These are phyloP conservation scores for Chrysolina oricalcia DNA, from an alignment of 2,888 invertebrate species.

Conservation along the genomic window DNA sequence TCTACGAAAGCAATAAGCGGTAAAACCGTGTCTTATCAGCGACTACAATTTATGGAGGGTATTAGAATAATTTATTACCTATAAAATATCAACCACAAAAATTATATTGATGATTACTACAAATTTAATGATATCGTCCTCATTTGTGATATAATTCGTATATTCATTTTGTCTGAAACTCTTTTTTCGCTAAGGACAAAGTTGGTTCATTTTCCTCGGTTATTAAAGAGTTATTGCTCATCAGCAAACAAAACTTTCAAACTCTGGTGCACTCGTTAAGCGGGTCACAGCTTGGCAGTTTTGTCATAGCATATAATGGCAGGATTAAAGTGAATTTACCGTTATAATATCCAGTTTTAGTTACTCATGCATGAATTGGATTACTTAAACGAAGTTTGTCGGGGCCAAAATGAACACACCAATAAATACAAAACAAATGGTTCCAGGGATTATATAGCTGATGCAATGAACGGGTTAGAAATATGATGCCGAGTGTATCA, in stretches of 20 bases:
- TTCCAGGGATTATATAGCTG: not conserved
- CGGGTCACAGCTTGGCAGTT: constrained; percentile 2
- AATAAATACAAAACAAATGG: not conserved
- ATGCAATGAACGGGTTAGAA: not conserved
- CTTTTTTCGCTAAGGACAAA: too few relatives aligned
- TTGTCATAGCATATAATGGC: not conserved
- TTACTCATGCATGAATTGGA: not conserved
- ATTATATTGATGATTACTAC: too few relatives aligned
- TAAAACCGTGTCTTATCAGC: too few relatives aligned
- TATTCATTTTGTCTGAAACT: not conserved
- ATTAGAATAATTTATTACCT: too few relatives aligned
- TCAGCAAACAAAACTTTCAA: not conserved
- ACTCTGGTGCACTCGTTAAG: not conserved
- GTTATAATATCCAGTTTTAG: constrained; percentile 7
- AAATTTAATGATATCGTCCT: too few relatives aligned
- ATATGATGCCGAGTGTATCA: too few relatives aligned
- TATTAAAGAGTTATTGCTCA: not conserved
- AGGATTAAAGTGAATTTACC: not conserved
- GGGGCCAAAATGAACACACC: not conserved
- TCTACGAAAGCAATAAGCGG: too few relatives aligned
- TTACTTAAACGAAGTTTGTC: not conserved
- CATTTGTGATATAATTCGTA: not conserved
- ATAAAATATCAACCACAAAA: too few relatives aligned
- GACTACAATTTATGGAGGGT: too few relatives aligned
- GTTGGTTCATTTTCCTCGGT: not conserved